phyloP scores from a whole-genome alignment of 2,888 invertebrate genomes.

The Ctenicera cuprea region DNA sequence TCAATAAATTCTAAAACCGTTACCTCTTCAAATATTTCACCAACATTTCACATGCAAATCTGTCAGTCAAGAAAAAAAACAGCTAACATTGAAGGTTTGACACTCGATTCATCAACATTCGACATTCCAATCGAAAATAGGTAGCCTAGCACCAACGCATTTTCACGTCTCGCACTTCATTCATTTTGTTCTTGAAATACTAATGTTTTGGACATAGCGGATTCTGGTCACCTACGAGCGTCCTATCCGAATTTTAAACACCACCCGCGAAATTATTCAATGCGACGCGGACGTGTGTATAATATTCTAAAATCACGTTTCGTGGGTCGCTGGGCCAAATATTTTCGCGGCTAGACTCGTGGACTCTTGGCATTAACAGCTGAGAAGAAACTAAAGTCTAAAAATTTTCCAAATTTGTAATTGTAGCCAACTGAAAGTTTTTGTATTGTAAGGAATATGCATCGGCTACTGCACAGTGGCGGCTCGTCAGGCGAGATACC shows the following conservation, averaged over 20 bases:
- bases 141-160: slow-evolving; percentile 21
- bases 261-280: not conserved
- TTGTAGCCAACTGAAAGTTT: not conserved
- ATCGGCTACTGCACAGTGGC: too few species aligned
- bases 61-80: slow-evolving; percentile 29
- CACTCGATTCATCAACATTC: slow-evolving; percentile 30
- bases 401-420: not conserved
- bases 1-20: slow-evolving; percentile 6
- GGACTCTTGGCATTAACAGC: not conserved
- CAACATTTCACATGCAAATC: slow-evolving; percentile 14
- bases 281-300: not conserved
- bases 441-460: too few species aligned
- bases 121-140: slow-evolving; percentile 28
- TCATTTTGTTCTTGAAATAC: not conserved
- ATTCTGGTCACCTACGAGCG: not conserved
- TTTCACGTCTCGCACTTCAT: not conserved
- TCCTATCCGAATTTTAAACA: not conserved
- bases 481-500: too few species aligned
- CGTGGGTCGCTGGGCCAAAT: slow-evolving; percentile 20
- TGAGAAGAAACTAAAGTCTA: not conserved
- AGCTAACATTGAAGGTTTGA: slow-evolving; percentile 14
- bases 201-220: not conserved
- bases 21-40: slow-evolving; percentile 7
- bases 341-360: slow-evolving; percentile 26
- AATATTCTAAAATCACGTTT: not conserved